Percentiles rank a stretch among this genome's conserved stretches.
Conservation (phyloP, 2,797 vertebrate species). For the Aldrovandia affinis region DNA sequence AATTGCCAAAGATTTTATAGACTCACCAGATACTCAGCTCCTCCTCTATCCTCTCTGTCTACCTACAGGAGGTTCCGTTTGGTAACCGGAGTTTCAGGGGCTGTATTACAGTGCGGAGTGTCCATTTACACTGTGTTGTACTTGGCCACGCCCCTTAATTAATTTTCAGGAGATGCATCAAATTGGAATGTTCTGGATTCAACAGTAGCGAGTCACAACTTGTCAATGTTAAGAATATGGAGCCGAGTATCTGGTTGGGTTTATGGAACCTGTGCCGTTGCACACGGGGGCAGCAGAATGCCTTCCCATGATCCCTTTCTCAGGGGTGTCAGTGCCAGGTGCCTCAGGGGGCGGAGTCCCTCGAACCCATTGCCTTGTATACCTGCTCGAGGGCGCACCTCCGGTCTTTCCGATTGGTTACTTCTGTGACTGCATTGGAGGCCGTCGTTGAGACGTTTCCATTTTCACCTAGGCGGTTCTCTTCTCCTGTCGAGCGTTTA, state of each 20-base stretch:
- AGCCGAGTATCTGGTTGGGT: slow-evolving; percentile 7
- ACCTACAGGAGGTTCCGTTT: neutral
- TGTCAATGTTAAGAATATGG: too few relatives aligned
- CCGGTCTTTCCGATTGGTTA: too few relatives aligned
- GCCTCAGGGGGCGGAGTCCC: neutral
- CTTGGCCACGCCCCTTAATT: too few relatives aligned
- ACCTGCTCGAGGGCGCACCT: too few relatives aligned
- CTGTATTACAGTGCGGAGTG: neutral
- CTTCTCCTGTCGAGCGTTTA: too few relatives aligned
- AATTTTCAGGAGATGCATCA: too few relatives aligned
- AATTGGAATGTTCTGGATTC: neutral
- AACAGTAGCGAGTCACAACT: neutral
- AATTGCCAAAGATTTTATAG: neutral
- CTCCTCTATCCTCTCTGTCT: neutral
- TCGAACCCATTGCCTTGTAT: too few relatives aligned
- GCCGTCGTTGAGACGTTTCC: too few relatives aligned
- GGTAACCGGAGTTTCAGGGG: neutral
- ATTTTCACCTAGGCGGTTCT: too few relatives aligned
- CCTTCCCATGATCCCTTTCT: neutral
- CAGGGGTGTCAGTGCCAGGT: slow-evolving; percentile 4
- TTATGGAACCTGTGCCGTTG: neutral
- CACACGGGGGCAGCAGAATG: neutral
- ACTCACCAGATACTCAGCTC: neutral
- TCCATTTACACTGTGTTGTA: neutral
- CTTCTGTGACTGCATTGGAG: too few relatives aligned